These are phyloP conservation scores for Spizella passerina DNA, from an alignment of 2,797 vertebrate genomes.

Conservation along the genomic window DNA sequence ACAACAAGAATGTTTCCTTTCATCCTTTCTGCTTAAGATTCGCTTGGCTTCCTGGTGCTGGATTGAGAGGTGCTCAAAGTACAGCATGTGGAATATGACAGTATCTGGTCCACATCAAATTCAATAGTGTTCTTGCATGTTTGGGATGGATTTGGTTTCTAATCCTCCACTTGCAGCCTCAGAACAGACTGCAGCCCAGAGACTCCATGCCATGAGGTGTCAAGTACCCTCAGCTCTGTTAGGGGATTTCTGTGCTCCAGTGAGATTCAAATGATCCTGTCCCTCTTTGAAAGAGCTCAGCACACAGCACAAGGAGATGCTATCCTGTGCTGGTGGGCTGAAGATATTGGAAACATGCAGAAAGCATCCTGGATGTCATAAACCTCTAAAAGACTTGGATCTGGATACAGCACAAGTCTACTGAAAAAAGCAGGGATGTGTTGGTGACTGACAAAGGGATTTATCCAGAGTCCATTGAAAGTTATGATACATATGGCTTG, in stretches of 20 bases:
- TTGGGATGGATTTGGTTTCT: not conserved
- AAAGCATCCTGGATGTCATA: not conserved
- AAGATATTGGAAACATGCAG: not conserved
- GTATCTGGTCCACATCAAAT: not conserved
- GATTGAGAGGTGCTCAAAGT: not conserved
- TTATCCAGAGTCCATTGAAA: not conserved
- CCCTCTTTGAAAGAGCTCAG: not conserved
- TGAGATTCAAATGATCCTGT: not conserved
- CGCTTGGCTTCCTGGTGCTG: not conserved
- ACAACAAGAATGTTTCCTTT: not conserved
- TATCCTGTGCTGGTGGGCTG: not conserved
- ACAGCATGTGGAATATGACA: not conserved
- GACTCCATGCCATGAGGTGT: not conserved
- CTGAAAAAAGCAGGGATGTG: not conserved
- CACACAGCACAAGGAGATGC: not conserved
- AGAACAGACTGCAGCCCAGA: not conserved
- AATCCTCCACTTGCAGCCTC: not conserved
- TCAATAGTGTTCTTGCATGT: not conserved
- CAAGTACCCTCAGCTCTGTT: not conserved
- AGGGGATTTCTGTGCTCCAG: not conserved
- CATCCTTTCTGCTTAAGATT: not conserved
- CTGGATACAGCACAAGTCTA: not conserved
- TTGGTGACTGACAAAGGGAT: not conserved
- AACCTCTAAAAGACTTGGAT: not conserved
- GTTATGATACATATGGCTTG: not conserved